Base-by-base conservation (phyloP, 2,888 invertebrate species). In the Polydrusus cervinus region DNA sequence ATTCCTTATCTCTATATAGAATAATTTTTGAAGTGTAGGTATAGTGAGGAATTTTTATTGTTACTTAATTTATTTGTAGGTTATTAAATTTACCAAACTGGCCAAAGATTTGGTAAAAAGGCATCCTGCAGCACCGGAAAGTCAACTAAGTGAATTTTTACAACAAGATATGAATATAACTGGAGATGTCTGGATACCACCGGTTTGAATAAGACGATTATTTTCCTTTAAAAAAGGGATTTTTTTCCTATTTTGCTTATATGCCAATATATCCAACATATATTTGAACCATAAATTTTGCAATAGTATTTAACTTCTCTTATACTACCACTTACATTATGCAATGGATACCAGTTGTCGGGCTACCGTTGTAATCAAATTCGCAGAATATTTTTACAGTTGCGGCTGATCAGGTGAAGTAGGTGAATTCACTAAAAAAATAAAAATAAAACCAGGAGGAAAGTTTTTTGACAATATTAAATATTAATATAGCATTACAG, bases 121-220 rank as follows among this genome's bases (percentile, higher is more conserved):
- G 77, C 88, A 88, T 79, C 88, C 88, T 10, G 85, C 87, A 62
- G 87, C 87, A 16, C 87, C 88, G 8, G 90, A 90, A 81, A 87
- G 88, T 47, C 87, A 89, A 74, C 87, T 89, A 71, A 89, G 88
- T 76, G 87, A 88, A 74, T 87, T 87, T 79, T 82, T 90, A 13
- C 83, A 86, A 72, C 85, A 87, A 62, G 84, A 88, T 71, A 82
- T 89, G 78, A 85, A 87, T 38, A 83, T 90, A 49, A 87, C 84
- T 69, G 86, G 88, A 18, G 89, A 90, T 81, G 83, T 89, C 77
- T 90, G 90, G 90, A 87, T 89, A 77, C 90, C 90, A 53, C 88
- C 88, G 43, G 45, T 76, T 16, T 75, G 57, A 45, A 61, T 66
- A 11, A 16, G 13, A 51, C 16, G 8, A 34, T 38, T 38, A 11